Conservation (phyloP, 2,113 vertebrate genomes). For the Sphyrna mokarran region DNA sequence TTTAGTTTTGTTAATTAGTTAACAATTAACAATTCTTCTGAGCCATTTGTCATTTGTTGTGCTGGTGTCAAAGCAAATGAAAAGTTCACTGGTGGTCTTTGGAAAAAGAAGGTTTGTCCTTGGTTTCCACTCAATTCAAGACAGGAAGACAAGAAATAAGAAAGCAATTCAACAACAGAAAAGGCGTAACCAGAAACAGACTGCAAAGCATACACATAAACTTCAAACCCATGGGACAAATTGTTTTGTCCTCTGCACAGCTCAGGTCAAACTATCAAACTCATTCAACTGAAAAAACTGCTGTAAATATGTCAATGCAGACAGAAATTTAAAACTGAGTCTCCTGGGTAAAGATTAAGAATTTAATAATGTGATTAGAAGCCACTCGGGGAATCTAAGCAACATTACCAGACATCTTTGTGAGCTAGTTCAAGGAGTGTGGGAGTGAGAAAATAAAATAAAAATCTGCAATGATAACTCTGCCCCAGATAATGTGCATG, state of each 20-base stretch:
- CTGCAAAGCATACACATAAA: too few relatives aligned
- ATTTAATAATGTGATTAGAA: neutral
- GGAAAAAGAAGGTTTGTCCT: neutral
- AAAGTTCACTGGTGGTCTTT: neutral
- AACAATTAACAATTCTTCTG: neutral
- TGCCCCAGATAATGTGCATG: neutral
- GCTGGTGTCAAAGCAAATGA: neutral
- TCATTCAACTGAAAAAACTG: neutral
- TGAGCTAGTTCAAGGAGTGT: neutral
- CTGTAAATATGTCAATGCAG: neutral
- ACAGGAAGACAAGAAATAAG: neutral
- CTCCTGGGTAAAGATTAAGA: neutral
- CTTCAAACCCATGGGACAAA: neutral
- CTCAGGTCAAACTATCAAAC: neutral
- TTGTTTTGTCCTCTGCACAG: neutral
- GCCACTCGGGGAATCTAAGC: neutral
- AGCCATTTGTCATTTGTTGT: neutral
- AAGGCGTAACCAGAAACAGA: neutral
- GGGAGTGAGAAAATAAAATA: neutral
- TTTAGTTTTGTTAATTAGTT: neutral
- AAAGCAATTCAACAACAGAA: neutral
- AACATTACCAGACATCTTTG: neutral
- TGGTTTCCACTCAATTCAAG: neutral
- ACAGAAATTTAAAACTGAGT: neutral
- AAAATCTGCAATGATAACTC: neutral